Percentiles rank a stretch among this genome's conserved stretches.
Conservation (phyloP, 1,140 invertebrate genomes). For the Aradophagus sp. region DNA sequence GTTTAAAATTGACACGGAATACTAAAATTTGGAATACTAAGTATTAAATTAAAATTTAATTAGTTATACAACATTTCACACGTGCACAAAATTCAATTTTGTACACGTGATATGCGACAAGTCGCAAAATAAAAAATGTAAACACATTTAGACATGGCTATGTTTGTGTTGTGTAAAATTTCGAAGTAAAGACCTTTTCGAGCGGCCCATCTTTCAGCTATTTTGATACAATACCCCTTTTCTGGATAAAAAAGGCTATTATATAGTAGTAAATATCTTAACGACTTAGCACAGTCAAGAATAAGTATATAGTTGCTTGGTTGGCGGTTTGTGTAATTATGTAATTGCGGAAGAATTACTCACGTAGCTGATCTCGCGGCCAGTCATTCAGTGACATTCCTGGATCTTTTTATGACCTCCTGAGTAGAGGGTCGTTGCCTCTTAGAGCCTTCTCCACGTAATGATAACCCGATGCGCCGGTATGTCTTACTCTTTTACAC, state of each 20-base stretch:
- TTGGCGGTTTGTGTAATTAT: constrained; percentile 70
- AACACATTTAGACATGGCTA: no score
- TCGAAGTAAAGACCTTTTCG: no score
- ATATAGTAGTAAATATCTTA: constrained; percentile 76
- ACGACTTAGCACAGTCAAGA: constrained; percentile 65
- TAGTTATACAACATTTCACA: no score
- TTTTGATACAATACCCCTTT: constrained; percentile 58
- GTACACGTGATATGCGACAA: no score
- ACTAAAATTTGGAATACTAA: no score
- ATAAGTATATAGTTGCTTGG: constrained; percentile 58
- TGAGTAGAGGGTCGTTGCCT: constrained; percentile 68
- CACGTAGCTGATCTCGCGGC: constrained; percentile 66
- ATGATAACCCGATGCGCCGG: constrained; percentile 59
- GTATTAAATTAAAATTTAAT: no score
- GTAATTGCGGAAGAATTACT: constrained; percentile 75
- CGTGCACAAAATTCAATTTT: no score
- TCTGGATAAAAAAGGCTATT: constrained; percentile 67
- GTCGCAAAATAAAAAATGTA: no score
- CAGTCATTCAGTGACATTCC: constrained; percentile 75
- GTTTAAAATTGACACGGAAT: no score
- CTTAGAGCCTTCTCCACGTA: constrained; percentile 56
- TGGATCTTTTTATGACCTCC: constrained; percentile 69
- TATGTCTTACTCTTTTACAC: constrained; percentile 23
- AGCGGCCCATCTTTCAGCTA: no score
- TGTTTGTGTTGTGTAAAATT: no score